These are phyloP conservation scores for Lanius collurio DNA, from an alignment of 2,113 vertebrate genomes.

Conservation along the genomic window DNA sequence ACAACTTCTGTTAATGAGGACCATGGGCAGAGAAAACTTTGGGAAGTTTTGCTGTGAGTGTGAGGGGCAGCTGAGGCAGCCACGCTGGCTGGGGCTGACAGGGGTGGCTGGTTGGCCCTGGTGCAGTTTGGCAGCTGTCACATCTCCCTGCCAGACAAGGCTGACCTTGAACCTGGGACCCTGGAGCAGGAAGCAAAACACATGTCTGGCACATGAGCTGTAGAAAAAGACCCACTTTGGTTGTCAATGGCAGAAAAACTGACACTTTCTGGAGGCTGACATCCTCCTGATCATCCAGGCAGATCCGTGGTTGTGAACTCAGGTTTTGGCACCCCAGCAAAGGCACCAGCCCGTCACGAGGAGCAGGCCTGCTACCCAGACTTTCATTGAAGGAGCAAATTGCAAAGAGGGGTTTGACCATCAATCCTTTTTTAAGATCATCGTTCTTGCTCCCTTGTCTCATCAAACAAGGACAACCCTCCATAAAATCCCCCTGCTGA, in stretches of 20 bases:
- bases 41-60: neutral
- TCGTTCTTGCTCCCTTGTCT: accelerated
- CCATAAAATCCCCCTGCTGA: accelerated
- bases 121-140: neutral
- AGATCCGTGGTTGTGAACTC: accelerated
- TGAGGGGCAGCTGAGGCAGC: neutral
- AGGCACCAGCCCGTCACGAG: neutral
- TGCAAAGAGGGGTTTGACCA: neutral
- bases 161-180: slow-evolving; percentile 20
- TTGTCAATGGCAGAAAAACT: neutral
- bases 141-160: neutral
- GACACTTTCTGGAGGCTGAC: neutral
- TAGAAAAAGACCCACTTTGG: neutral
- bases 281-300: neutral
- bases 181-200: neutral
- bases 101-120: neutral
- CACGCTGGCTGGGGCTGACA: neutral
- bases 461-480: neutral
- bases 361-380: neutral
- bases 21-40: neutral
- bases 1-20: neutral
- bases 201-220: neutral
- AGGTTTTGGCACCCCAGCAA: neutral
- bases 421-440: neutral
- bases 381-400: neutral